Evolutionary conservation across 2,113 vertebrate species (phyloP).

Genomic region (Phalacrocorax aristotelis): DNA sequence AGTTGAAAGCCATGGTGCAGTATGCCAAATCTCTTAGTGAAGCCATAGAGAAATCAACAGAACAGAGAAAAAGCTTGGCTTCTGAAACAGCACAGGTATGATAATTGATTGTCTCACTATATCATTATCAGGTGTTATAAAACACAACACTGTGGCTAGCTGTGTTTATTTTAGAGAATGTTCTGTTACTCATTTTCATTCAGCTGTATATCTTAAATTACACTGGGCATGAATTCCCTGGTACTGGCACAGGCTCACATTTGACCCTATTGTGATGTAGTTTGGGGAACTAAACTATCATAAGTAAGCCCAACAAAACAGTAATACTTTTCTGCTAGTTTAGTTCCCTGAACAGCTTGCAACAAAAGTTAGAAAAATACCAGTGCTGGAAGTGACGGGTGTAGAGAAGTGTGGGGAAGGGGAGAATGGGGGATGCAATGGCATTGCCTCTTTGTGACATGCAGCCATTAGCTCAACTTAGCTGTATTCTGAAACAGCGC

Average conservation of each 20-base stretch:
- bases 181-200: background rate
- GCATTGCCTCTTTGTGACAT: background rate
- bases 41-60: conserved; percentile 95
- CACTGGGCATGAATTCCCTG: background rate
- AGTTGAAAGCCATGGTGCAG: conserved; percentile 98
- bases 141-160: background rate
- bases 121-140: background rate
- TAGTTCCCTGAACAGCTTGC: background rate
- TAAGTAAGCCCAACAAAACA: background rate
- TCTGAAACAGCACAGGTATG: conserved; percentile 87
- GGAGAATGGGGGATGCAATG: background rate
- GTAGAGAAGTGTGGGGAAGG: background rate
- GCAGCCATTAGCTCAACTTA: background rate
- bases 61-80: conserved; percentile 96
- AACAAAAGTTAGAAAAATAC: background rate
- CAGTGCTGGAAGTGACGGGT: background rate
- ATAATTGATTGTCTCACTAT: background rate
- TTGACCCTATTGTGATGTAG: background rate
- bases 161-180: background rate
- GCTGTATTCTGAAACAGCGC: background rate
- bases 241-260: rapidly evolving
- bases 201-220: background rate
- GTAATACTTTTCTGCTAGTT: background rate
- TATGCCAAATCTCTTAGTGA: conserved; percentile 98
- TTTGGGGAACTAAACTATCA: background rate